Evolutionary conservation across 1,140 invertebrate species (phyloP), one percentile per base, ranked within the genome.

Genomic region (Drosophila miranda): DNA sequence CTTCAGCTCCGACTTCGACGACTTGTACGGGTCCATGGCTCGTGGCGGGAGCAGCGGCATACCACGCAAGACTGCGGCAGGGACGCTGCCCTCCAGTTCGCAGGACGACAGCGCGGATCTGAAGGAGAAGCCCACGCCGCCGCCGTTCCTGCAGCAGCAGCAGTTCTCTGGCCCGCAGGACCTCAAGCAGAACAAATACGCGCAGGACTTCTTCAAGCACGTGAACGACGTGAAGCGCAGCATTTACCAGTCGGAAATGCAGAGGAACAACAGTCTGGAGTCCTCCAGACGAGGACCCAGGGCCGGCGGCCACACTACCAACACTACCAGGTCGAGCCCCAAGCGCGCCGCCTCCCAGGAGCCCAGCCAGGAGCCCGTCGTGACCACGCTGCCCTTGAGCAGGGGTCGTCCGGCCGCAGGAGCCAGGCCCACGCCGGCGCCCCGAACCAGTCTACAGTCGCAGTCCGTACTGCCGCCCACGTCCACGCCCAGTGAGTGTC

Each of bases 1-100:
- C 43, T 91, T 91, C 16, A 90, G 89, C n/a, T 91, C 90, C 1
- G 90, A 91, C 7, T 91, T 91, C 34, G 90, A 91, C 56, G 90
- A 91, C 11, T 63, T 88, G 2, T 90, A 90, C 14, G 77, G 89
- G 0, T 84, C 79, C 2, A 76, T 86, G 61, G 80, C 78, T 0
- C 84, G 84, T 6, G 67, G 82, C 5, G 80, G 84, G 11, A 82
- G 82, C 55, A 89, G 87, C 16, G 87, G 87, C 13, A 90, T 90
- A 28, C 89, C 89, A 2, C 75, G 89, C 6, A 90, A 90, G 23
- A 90, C 89, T 0, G 86, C 86, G 2, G 86, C 86, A 0, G 89
- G 89, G 3, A 90, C 82, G 0, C 43, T 90, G 38, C 89, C 89
- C 0, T 87, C 89, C 0, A 88, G 60, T 41, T 45, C 41, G 2